Evolutionary conservation across 2,113 vertebrate species (phyloP).

Genomic region (Lycaon pictus): DNA sequence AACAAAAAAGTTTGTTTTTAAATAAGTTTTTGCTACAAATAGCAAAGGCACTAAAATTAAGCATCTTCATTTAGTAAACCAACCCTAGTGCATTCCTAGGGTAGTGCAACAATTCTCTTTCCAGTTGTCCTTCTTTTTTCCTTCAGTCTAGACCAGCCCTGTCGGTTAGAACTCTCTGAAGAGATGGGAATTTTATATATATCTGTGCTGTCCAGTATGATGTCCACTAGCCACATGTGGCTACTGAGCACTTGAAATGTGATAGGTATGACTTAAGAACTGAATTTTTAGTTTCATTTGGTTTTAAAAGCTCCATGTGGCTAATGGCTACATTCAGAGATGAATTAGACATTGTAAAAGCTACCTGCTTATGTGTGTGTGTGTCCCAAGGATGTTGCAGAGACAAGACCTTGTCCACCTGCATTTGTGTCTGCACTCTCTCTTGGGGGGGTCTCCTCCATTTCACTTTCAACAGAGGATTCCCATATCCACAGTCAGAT

Average conservation of each 20-base stretch:
- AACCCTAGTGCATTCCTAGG: background rate
- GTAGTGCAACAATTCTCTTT: background rate
- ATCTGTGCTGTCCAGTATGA: background rate
- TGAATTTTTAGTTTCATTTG: background rate
- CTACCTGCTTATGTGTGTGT: background rate
- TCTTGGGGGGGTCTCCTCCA: background rate
- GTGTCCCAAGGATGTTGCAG: background rate
- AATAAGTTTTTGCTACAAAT: background rate
- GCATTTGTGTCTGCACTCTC: background rate
- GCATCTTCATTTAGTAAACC: background rate
- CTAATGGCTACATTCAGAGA: background rate
- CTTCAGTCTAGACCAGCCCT: background rate
- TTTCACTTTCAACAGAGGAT: background rate
- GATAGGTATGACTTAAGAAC: background rate
- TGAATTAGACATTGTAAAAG: background rate
- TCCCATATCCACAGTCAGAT: background rate
- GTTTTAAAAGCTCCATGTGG: background rate
- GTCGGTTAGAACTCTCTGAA: background rate
- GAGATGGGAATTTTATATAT: background rate
- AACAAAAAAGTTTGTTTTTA: background rate
- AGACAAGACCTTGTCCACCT: background rate
- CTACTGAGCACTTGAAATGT: background rate
- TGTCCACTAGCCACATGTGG: background rate
- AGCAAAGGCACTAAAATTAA: background rate
- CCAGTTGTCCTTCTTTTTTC: background rate